These are phyloP conservation scores for Catharus bicknelli DNA, from an alignment of 2,113 vertebrate species.

Conservation along the genomic window DNA sequence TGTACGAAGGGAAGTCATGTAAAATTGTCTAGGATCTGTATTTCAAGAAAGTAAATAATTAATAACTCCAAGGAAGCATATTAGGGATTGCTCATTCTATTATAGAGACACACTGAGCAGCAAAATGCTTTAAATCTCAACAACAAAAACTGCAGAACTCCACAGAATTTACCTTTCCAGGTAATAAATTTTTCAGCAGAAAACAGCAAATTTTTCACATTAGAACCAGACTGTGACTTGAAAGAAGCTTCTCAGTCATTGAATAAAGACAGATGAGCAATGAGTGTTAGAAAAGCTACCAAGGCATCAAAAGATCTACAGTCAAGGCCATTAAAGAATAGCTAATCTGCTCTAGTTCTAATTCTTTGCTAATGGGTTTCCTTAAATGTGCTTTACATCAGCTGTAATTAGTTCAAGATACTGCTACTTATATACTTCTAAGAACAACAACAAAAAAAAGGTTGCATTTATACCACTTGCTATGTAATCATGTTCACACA, in stretches of 20 bases:
- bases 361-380: constrained; percentile 67
- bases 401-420: constrained; percentile 65
- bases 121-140: constrained; percentile 45
- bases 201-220: constrained; percentile 27
- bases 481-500: not conserved
- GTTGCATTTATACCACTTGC: constrained; percentile 19
- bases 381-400: constrained; percentile 63
- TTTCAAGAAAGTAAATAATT: constrained; percentile 67
- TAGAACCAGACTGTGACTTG: not conserved
- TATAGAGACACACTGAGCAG: constrained; percentile 20
- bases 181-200: constrained; percentile 27
- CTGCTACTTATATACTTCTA: constrained; percentile 37
- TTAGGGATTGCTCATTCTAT: constrained; percentile 42
- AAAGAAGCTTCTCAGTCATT: constrained; percentile 52
- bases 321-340: constrained; percentile 62
- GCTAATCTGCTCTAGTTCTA: constrained; percentile 64
- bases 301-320: constrained; percentile 57
- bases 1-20: constrained; percentile 30
- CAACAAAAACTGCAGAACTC: constrained; percentile 27
- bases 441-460: not conserved
- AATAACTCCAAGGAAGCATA: constrained; percentile 50
- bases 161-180: constrained; percentile 38
- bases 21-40: constrained; percentile 49
- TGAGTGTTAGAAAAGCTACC: constrained; percentile 54
- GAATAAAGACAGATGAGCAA: constrained; percentile 59